Conservation (phyloP, 2,797 vertebrate genomes). For the Hyperoplus immaculatus region DNA sequence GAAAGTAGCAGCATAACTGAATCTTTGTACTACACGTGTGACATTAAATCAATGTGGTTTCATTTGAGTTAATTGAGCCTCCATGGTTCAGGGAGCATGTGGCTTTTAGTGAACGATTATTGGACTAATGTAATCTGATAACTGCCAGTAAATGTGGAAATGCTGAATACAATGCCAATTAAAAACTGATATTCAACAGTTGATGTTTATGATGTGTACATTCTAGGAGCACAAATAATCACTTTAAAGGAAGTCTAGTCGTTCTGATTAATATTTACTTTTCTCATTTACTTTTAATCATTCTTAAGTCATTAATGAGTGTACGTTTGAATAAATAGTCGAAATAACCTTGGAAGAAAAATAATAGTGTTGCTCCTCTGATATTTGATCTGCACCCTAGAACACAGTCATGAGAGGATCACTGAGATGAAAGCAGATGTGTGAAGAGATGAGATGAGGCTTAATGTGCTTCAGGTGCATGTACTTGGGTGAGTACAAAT, state of each 20-base stretch:
- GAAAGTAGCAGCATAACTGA: not conserved
- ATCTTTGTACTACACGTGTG: not conserved
- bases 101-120: not conserved
- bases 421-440: too few species aligned
- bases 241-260: not conserved
- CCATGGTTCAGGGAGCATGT: slow-evolving; percentile 9
- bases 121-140: slow-evolving; percentile 1
- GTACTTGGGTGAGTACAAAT: too few species aligned
- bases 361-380: too few species aligned
- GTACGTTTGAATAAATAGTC: too few species aligned
- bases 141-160: slow-evolving; percentile 10
- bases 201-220: not conserved
- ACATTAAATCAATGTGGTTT: slow-evolving; percentile 23
- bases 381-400: too few species aligned
- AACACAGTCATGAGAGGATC: too few species aligned
- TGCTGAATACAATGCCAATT: not conserved
- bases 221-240: not conserved
- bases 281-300: too few species aligned
- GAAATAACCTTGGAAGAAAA: too few species aligned
- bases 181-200: not conserved
- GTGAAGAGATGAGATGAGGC: too few species aligned
- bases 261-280: too few species aligned
- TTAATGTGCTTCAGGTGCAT: too few species aligned
- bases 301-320: too few species aligned
- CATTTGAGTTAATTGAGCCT: slow-evolving; percentile 12